phyloP scores from a whole-genome alignment of 2,888 invertebrate genomes.

The Hirtodrosophila histrioides region DNA sequence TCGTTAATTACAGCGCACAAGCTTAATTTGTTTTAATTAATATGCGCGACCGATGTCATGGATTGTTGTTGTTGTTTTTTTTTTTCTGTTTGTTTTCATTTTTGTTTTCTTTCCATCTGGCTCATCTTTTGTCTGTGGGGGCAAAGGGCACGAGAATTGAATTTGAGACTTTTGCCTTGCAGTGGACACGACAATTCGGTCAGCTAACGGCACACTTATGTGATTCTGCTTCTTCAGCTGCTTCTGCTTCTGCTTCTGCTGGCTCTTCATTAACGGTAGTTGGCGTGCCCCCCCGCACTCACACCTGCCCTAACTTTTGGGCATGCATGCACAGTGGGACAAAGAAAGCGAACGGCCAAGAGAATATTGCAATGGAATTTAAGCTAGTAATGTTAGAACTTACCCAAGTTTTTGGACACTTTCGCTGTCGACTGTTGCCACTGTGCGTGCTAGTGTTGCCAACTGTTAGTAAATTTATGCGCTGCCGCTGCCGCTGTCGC shows the following conservation, averaged over 20 bases:
- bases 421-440: slow-evolving; percentile 9
- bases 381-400: slow-evolving; percentile 16
- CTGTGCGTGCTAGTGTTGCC: slow-evolving; percentile 37
- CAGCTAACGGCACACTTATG: slow-evolving; percentile 12
- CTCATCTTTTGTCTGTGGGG: background rate
- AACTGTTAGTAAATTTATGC: slow-evolving; percentile 61
- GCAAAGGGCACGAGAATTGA: slow-evolving; percentile 13
- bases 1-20: slow-evolving; percentile 66
- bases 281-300: too few species aligned
- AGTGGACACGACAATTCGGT: too few species aligned
- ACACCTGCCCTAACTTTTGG: too few species aligned
- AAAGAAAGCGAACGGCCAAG: background rate
- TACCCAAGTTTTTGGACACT: slow-evolving; percentile 19
- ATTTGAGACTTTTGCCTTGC: slow-evolving; percentile 4
- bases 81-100: background rate
- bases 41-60: slow-evolving; percentile 21
- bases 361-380: slow-evolving; percentile 29
- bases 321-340: too few species aligned
- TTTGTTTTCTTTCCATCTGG: background rate
- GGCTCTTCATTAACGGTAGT: too few species aligned
- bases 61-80: slow-evolving; percentile 8
- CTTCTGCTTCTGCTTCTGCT: background rate
- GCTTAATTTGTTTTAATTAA: slow-evolving; percentile 54
- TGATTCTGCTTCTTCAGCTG: slow-evolving; percentile 5
- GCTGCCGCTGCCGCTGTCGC: slow-evolving; percentile 36